Evolutionary conservation across 2,797 vertebrate species (phyloP), one percentile per base, ranked within the genome.

Genomic region (Pampus argenteus): DNA sequence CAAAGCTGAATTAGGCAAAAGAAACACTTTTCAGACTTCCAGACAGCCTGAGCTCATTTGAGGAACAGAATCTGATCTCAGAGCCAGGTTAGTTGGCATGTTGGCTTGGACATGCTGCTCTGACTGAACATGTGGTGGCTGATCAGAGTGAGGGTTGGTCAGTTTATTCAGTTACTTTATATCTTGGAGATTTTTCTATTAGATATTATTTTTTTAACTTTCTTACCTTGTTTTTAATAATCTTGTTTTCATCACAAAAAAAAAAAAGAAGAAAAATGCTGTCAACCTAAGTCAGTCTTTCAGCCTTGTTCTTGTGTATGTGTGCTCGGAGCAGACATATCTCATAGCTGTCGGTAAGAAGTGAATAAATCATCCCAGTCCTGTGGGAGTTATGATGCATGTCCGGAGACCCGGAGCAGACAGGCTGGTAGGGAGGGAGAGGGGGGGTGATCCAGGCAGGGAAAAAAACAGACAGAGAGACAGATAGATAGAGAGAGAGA

Each of bases 321-420:
- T 67, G 66, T 10, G 18, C 44, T 69, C 6, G 2, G 25, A 29
- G 76, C 59, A 81, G 84, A 90, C 73, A 55, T 84, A 74, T 71
- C 71, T 86, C 76, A 81, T 84, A 55, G 66, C 76, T 71, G 66
- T 74, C 62, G 28, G 71, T 68, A 68, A 64, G 68, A 54, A 71
- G 82, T 81, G 74, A 87, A 88, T 88, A 90, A 90, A 90, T 89
- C 79, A 87, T 71, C 34, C 55, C 22, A 44, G 47, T 67, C 70
- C 51, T 66, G 64, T 76, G 79, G 80, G 71, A 88, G 71, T 87
- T 78, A 78, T 80, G 82, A 88, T 83, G 73, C 79, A 81, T 78
- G 74, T 87, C 81, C 55, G 17, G 68, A 86, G 74, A 83, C 76
- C 66, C 47, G 5, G 51, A 47, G 71, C 60, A 75, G 76, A 73